Percentiles rank a stretch among this genome's conserved stretches.
These are phyloP conservation scores for Eurystomus glaucurus DNA, from an alignment of 2,797 vertebrate species.

Conservation along the genomic window DNA sequence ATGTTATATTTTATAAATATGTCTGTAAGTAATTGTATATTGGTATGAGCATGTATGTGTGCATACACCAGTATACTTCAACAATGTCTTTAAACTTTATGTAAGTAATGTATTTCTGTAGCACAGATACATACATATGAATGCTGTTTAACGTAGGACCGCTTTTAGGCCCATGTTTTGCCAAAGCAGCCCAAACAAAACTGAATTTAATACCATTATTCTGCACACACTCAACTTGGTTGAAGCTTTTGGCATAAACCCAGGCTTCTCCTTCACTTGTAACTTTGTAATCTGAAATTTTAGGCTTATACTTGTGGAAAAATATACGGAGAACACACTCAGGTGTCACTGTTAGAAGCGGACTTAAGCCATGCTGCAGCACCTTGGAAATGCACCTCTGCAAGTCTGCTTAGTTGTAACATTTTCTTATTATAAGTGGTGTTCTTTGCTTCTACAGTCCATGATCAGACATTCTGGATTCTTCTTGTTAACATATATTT, in stretches of 20 bases:
- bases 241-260: neutral
- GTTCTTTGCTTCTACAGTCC: neutral
- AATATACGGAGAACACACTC: neutral
- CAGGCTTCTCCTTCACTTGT: neutral
- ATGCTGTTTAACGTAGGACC: neutral
- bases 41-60: neutral
- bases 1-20: neutral
- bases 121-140: neutral
- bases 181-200: neutral
- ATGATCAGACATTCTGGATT: neutral
- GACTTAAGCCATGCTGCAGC: neutral
- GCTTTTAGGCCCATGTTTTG: neutral
- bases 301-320: neutral
- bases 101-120: neutral
- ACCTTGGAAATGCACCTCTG: neutral
- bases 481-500: neutral
- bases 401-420: neutral
- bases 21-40: neutral
- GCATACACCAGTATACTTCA: neutral
- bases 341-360: accelerated
- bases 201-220: neutral
- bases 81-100: neutral
- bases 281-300: neutral
- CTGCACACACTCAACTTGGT: neutral
- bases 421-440: neutral